Base-by-base conservation (phyloP, 2,797 vertebrate genomes). In the Chaetodon trifasciatus region DNA sequence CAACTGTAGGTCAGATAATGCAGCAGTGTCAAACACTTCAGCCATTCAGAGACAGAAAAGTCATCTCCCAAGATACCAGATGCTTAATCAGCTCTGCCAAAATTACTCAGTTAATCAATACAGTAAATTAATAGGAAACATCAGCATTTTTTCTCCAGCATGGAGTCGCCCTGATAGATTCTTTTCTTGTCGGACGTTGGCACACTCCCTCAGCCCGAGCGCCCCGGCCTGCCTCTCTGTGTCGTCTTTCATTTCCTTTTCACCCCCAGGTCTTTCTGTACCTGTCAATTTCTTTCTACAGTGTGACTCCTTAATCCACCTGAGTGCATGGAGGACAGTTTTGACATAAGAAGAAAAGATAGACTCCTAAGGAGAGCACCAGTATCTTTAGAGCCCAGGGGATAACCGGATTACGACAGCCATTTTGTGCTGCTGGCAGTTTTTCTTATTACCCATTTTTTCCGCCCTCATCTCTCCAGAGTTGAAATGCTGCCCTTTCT, bases 271-370 rank as follows among this genome's bases (percentile, higher is more conserved):
- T 91, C 83, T 91, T 91, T 90, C 77, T 91, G 72, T 92, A 90
- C 92, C 89, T 93, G 92, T 91, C 92, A 92, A 81, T 90, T 90
- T 90, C 86, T 94, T 91, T 94, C 86, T 92, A 79, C 89, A 79
- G 83, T 76, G 83, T 91, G 88, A 84, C 86, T 90, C 91, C 76
- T 87, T 93, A 95, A 94, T 94, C 94, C 94, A 92, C 92, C 91
- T 92, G 94, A 94, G 92, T 94, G 94, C 93, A 94, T 83, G 88
- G 93, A 94, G 88, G 93, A 94, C 92, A 94, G 85, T 94, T 95
- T 92, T 93, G 93, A 93, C 93, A 93, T 92, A 90, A 94, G 92
- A 93, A 94, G 91, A 83, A 92, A 91, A 93, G 90, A 93, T 90
- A 88, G 92, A 91, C 83, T 92, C 93, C 92, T 74, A 82, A 91